A percentile compares a stretch with the other conserved stretches of the same genome.
Evolutionary conservation across 2,888 invertebrate genomes (phyloP).

Genomic region (Incurvaria masculella): DNA sequence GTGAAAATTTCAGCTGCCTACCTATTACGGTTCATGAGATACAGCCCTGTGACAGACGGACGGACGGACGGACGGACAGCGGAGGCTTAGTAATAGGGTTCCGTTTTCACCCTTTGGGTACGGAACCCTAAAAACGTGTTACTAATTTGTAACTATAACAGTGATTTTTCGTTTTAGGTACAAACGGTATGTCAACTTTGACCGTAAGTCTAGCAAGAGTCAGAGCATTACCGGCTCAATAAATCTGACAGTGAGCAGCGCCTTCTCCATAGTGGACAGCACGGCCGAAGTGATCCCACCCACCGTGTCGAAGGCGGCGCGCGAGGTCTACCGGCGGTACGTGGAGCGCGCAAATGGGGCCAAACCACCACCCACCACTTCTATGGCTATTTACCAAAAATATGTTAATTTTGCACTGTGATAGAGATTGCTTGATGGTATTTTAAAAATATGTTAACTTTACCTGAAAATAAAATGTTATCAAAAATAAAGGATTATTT

Average conservation of each 20-base stretch:
- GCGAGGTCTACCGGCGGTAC: constrained; percentile 68
- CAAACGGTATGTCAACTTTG: constrained; percentile 59
- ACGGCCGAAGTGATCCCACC: constrained; percentile 64
- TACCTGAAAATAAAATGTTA: neutral
- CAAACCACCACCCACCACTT: constrained; percentile 30
- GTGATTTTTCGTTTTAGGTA: constrained; percentile 42
- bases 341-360: constrained; percentile 56
- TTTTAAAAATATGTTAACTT: constrained; percentile 2
- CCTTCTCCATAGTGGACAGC: constrained; percentile 59
- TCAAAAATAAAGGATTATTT: no score
- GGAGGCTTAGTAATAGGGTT: no score
- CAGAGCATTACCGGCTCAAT: constrained; percentile 43
- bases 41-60: no score
- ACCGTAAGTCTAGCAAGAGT: constrained; percentile 57
- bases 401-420: constrained; percentile 32
- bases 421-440: constrained; percentile 17
- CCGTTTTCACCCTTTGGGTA: no score
- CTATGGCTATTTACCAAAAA: constrained; percentile 30
- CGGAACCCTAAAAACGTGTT: no score
- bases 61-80: no score
- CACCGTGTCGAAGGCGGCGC: constrained; percentile 57
- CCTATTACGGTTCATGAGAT: no score
- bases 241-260: constrained; percentile 60
- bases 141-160: neutral
- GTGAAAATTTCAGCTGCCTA: no score